A percentile compares a stretch with the other conserved stretches of the same genome.
Conservation (phyloP, 2,113 vertebrate species). For the Corythornis cristatus region DNA sequence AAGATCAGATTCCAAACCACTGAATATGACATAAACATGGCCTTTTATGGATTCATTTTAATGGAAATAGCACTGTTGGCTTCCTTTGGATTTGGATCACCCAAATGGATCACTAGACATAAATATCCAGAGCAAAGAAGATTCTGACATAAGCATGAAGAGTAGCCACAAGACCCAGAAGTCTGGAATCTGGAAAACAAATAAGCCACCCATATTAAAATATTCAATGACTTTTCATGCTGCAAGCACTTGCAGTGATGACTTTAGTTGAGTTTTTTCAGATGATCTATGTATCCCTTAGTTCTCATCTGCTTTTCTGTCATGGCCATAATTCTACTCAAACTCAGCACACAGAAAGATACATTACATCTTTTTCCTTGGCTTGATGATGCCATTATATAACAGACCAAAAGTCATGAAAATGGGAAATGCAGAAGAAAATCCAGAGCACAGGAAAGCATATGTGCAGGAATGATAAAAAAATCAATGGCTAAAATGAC, state of each 20-base stretch:
- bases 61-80: neutral
- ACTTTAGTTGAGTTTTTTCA: neutral
- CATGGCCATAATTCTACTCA: slow-evolving; percentile 4
- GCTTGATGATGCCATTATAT: slow-evolving; percentile 56
- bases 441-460: neutral
- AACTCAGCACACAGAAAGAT: neutral
- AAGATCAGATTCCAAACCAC: neutral
- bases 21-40: neutral
- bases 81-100: neutral
- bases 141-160: neutral
- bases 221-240: neutral
- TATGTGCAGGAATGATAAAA: neutral
- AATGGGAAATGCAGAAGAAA: slow-evolving; percentile 38
- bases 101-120: neutral
- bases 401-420: slow-evolving; percentile 54
- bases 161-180: neutral
- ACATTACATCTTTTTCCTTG: neutral
- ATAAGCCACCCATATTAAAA: neutral
- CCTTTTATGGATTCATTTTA: neutral
- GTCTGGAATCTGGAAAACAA: neutral
- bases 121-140: neutral
- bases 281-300: neutral
- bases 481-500: neutral
- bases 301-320: slow-evolving; percentile 18
- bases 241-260: neutral